Base-by-base conservation (phyloP, 2,797 vertebrate species). In the Thunnus albacares region DNA sequence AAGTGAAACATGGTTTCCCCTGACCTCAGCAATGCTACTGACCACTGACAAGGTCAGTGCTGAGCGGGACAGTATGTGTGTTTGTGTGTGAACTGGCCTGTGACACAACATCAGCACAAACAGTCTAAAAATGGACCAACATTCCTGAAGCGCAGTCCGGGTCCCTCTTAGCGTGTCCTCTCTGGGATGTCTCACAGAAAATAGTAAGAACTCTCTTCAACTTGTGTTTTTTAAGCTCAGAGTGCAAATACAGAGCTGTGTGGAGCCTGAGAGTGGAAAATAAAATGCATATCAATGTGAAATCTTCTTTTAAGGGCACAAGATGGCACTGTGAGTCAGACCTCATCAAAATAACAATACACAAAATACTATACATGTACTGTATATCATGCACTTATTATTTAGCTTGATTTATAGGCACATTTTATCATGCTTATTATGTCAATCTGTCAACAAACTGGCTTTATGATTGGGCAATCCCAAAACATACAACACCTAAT, bases 101-200 rank as follows among this genome's bases (percentile, higher is more conserved):
- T 87, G 85, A 90, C 85, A 87, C 84, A 91, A 87, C 84, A 88
- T 87, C 79, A 92, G 83, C 86, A 81, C 68, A 92, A 92, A 90
- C 83, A 71, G 76, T 80, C 84, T 89, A 92, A 90, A 93, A 91
- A 89, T 86, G 87, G 83, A 60, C 24, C 67, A 51, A 73, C 86
- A 90, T 90, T 91, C 87, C 85, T 87, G 62, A 77, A 89, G 65
- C 18, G 13, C 72, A 57, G 71, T 71, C 72, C 0, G 41, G 47
- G 49, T 64, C 56, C 58, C 47, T 65, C 72, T 79, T 64, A 38
- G 18, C 17, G 30, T 17, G 73, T 74, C 67, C 75, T 75, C 75
- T 87, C 66, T 35, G 58, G 81, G 89, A 75, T 72, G 64, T 79
- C 75, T 65, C 68, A 67, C 35, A 24, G 71, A 83, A 82, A 77